Evolutionary conservation across 2,797 vertebrate genomes (phyloP).

Genomic region (Mormyrops boulengeri): DNA sequence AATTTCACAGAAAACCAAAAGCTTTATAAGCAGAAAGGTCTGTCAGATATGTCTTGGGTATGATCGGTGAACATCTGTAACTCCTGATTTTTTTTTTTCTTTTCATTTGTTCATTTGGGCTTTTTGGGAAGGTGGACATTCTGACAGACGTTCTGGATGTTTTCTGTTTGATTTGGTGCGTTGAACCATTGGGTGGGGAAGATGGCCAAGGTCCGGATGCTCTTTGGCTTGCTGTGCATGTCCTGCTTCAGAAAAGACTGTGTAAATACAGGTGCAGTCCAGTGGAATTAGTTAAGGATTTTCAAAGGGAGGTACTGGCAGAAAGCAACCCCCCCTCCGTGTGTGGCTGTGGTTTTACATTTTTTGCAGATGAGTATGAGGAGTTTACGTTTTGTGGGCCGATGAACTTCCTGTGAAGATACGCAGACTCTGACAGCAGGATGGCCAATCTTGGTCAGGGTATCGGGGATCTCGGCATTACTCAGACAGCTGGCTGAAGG

Average conservation of each 20-base stretch:
- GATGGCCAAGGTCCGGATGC: background rate
- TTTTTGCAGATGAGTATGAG: background rate
- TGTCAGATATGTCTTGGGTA: background rate
- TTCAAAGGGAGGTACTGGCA: background rate
- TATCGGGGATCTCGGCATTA: background rate
- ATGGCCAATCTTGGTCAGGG: background rate
- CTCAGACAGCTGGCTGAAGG: background rate
- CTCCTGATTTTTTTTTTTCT: background rate
- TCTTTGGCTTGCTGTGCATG: background rate
- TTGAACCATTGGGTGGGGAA: background rate
- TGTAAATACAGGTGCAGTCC: background rate
- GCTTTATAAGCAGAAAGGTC: background rate
- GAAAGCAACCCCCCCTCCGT: background rate
- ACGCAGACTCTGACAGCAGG: background rate
- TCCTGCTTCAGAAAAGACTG: conserved; percentile 10
- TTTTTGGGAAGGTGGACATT: background rate
- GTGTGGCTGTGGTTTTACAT: background rate
- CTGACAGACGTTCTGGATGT: background rate
- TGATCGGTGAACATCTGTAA: background rate
- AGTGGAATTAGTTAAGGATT: background rate
- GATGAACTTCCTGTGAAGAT: background rate
- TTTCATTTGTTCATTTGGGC: background rate
- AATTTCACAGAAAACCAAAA: background rate
- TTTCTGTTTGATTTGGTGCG: conserved; percentile 6
- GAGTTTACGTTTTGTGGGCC: background rate